phyloP scores from a whole-genome alignment of 1,140 invertebrate species.

The Drosophila mojavensis region DNA sequence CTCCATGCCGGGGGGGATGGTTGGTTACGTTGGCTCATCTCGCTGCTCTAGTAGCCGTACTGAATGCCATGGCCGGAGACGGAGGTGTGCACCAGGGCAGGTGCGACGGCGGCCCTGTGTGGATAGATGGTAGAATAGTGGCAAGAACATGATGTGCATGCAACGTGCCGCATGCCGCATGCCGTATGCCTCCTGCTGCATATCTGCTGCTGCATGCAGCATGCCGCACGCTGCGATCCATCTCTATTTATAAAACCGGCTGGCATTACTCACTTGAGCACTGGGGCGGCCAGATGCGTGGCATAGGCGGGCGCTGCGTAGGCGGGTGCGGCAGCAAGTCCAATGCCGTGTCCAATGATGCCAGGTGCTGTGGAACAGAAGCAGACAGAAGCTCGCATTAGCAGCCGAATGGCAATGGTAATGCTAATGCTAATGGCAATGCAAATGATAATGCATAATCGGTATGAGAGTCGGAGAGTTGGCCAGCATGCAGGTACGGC shows the following conservation, averaged over 20 bases:
- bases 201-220: background rate
- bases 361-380: conserved; percentile 52
- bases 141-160: background rate
- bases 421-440: background rate
- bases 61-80: conserved; percentile 84
- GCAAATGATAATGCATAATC: background rate
- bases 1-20: conserved; percentile 18
- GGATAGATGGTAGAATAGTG: background rate
- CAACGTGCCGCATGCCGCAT: background rate
- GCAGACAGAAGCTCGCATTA: conserved; percentile 34
- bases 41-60: conserved; percentile 84
- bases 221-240: conserved; percentile 6
- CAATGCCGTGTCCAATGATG: conserved; percentile 71
- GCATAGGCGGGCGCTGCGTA: conserved; percentile 66
- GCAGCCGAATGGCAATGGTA: background rate
- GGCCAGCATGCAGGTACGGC: background rate
- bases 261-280: conserved; percentile 74
- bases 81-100: conserved; percentile 82
- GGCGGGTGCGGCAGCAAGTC: conserved; percentile 65
- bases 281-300: conserved; percentile 71
- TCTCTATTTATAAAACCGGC: conserved; percentile 56
- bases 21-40: background rate
- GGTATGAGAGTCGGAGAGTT: background rate
- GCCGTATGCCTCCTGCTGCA: too few relatives aligned
- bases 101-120: conserved; percentile 71